phyloP scores from a whole-genome alignment of 2,797 vertebrate genomes.

The Botia kubotai region DNA sequence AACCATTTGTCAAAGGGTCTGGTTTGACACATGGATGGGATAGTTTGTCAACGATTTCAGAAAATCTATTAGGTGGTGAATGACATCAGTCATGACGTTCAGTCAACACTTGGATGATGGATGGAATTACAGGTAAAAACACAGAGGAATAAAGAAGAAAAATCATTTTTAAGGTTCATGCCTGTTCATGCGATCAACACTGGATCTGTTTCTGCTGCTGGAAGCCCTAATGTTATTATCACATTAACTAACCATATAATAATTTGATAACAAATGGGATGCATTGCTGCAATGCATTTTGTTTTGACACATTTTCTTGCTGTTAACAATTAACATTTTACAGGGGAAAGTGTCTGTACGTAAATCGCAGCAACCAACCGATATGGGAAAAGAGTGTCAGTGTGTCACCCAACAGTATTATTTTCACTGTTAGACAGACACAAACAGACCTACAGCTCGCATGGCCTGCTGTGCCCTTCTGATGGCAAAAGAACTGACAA shows the following conservation, averaged over 20 bases:
- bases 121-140: not conserved
- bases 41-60: slow-evolving; percentile 39
- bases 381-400: not conserved
- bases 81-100: slow-evolving; percentile 12
- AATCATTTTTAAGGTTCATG: not conserved
- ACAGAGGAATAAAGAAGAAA: not conserved
- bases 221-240: not conserved
- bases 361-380: not conserved
- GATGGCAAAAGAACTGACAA: slow-evolving; percentile 49
- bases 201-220: not conserved
- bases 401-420: not conserved
- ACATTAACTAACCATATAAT: not conserved
- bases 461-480: not conserved
- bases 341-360: not conserved
- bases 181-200: not conserved
- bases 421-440: not conserved
- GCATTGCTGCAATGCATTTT: not conserved
- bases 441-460: not conserved
- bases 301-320: no score
- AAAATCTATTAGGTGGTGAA: slow-evolving; percentile 40
- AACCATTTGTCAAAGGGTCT: slow-evolving; percentile 39
- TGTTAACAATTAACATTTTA: not conserved
- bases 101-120: not conserved
- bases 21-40: not conserved
- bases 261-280: not conserved